A percentile compares a stretch with the other conserved stretches of the same genome.
These are phyloP conservation scores for Alectoris magna DNA, from an alignment of 2,797 vertebrate genomes.

Conservation along the genomic window DNA sequence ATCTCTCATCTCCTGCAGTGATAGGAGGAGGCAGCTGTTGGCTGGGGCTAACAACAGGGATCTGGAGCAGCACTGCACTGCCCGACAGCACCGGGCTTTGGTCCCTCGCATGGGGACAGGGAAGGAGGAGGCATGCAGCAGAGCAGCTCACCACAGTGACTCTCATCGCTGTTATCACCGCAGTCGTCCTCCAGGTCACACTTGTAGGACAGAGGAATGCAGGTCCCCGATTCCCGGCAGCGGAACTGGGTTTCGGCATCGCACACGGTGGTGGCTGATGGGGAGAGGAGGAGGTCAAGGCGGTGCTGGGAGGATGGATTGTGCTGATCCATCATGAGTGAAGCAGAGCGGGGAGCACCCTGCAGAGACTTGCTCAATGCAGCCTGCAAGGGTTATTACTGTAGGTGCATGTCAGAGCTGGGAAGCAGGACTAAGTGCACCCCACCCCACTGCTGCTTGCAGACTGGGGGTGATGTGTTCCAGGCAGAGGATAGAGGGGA, in stretches of 20 bases:
- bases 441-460: too few species aligned
- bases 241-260: conserved; percentile 92
- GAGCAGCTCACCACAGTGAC: conserved; percentile 87
- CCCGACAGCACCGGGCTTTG: neutral
- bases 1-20: neutral
- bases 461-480: neutral
- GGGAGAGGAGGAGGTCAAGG: neutral
- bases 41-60: neutral
- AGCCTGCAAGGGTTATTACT: neutral
- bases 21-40: neutral
- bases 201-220: conserved; percentile 94
- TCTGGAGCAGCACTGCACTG: neutral
- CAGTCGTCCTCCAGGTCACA: conserved; percentile 98
- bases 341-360: neutral
- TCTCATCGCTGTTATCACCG: conserved; percentile 97
- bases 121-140: neutral
- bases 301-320: neutral
- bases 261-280: conserved; percentile 90
- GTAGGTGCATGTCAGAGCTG: neutral
- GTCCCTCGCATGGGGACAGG: accelerated
- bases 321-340: neutral
- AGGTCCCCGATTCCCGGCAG: conserved; percentile 92
- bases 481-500: neutral
- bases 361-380: neutral
- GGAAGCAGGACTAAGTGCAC: neutral